phyloP scores from a whole-genome alignment of 2,888 invertebrate genomes.

The Terebella lapidaria region DNA sequence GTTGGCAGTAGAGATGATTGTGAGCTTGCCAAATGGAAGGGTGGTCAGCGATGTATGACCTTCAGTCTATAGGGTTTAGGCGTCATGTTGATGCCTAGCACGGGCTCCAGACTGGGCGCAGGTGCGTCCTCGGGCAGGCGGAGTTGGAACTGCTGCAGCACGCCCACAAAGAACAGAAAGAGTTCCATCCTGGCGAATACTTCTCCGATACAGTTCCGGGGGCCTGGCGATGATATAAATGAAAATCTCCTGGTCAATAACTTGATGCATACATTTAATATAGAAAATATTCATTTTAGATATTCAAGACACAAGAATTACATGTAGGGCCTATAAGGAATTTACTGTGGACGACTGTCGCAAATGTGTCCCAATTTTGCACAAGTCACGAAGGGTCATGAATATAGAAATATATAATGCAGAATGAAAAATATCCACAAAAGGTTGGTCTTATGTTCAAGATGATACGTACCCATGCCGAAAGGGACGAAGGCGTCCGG shows the following conservation, averaged over 20 bases:
- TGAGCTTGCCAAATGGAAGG: background rate
- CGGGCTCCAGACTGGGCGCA: slow-evolving; percentile 20
- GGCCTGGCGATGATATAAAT: slow-evolving; percentile 19
- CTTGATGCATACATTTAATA: no score
- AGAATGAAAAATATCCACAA: background rate
- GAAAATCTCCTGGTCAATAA: no score
- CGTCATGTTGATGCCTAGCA: slow-evolving; percentile 22
- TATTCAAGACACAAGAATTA: no score
- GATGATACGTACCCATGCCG: slow-evolving; percentile 22
- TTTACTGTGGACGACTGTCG: no score
- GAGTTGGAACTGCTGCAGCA: slow-evolving; percentile 22
- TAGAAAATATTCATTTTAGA: no score
- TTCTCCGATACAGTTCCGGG: slow-evolving; percentile 24
- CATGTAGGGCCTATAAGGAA: no score
- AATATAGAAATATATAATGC: background rate
- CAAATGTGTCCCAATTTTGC: no score
- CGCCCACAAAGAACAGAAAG: slow-evolving; percentile 25
- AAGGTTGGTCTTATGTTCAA: background rate
- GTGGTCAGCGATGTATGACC: slow-evolving; percentile 6
- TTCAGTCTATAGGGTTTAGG: slow-evolving; percentile 17
- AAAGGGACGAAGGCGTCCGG: slow-evolving; percentile 25
- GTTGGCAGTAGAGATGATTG: no score
- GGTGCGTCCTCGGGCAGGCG: slow-evolving; percentile 8
- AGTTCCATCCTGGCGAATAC: slow-evolving; percentile 25
- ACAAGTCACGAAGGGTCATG: background rate